Percentiles rank a stretch among this genome's conserved stretches.
phyloP scores from a whole-genome alignment of 2,797 vertebrate genomes.

The Mormyrus proboscirostris region DNA sequence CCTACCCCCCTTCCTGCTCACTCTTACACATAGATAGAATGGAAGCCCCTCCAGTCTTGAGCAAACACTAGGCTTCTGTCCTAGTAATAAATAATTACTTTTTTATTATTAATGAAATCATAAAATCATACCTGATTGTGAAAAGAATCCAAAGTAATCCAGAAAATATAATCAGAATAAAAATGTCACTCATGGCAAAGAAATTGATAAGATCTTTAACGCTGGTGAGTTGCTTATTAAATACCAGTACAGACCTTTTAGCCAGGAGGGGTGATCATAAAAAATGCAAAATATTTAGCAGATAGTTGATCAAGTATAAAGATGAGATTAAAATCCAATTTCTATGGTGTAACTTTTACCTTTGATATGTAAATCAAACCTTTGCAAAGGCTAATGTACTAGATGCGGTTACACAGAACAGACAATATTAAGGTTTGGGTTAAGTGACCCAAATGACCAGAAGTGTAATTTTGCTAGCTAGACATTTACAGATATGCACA shows the following conservation, averaged over 20 bases:
- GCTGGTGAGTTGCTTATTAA: background rate
- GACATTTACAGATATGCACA: background rate
- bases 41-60: background rate
- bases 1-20: background rate
- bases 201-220: background rate
- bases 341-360: background rate
- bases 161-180: background rate
- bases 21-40: background rate
- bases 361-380: background rate
- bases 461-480: background rate
- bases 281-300: background rate
- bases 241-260: background rate
- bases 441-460: background rate
- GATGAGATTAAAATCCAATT: background rate
- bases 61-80: background rate
- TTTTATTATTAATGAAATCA: background rate
- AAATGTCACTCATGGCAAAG: background rate
- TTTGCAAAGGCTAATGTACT: background rate
- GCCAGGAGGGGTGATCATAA: background rate
- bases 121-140: background rate
- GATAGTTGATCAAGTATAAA: background rate
- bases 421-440: background rate
- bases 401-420: background rate
- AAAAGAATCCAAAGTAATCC: background rate
- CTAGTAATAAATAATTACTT: background rate